These are phyloP conservation scores for Drosophila sordidula DNA, from an alignment of 2,888 invertebrate species.

Conservation along the genomic window DNA sequence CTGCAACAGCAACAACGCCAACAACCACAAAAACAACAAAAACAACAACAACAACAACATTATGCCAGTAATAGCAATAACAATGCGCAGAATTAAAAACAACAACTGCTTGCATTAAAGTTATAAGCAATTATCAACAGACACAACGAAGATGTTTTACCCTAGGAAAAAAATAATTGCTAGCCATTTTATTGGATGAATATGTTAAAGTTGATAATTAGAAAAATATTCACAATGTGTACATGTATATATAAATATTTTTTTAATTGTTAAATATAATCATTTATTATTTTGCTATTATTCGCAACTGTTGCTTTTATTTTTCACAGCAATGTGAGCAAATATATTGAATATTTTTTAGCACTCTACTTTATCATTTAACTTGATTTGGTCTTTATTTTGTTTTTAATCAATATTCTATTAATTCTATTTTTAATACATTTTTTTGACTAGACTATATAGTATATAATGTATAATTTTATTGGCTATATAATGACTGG, in stretches of 20 bases:
- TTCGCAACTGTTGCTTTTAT: no score
- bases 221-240: neutral
- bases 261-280: neutral
- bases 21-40: slow-evolving; percentile 26
- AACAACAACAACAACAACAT: slow-evolving; percentile 18
- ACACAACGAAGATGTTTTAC: slow-evolving; percentile 3
- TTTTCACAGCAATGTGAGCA: no score
- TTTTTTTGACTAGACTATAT: no score
- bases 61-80: slow-evolving; percentile 47
- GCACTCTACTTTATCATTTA: no score
- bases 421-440: no score
- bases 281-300: no score
- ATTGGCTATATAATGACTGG: neutral
- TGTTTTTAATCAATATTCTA: no score
- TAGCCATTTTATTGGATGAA: no score
- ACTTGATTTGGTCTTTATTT: no score
- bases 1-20: slow-evolving; percentile 43
- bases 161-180: neutral
- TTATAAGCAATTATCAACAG: slow-evolving; percentile 19
- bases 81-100: slow-evolving; percentile 34
- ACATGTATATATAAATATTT: neutral
- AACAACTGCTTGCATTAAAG: slow-evolving; percentile 28
- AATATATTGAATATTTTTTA: no score
- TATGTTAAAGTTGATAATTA: neutral
- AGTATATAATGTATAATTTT: no score